Conservation (phyloP, 2,888 invertebrate species). For the Philereme transversata region DNA sequence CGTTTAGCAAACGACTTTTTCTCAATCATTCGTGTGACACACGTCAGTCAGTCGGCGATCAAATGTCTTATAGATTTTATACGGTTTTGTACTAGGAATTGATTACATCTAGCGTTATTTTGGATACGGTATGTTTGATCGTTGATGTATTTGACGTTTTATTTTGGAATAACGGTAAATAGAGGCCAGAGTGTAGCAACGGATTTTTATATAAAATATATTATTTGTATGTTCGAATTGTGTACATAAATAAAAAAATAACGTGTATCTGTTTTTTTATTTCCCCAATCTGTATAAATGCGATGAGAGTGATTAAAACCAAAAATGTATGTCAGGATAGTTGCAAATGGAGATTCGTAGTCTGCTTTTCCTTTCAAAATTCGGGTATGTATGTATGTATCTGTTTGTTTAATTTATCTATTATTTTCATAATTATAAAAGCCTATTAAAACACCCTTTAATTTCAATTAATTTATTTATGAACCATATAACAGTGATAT, state of each 20-base stretch:
- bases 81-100: slow-evolving; percentile 29
- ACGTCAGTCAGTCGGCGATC: slow-evolving; percentile 7
- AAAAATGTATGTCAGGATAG: too few species aligned
- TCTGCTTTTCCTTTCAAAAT: too few species aligned
- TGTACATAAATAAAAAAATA: slow-evolving; percentile 70
- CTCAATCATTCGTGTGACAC: slow-evolving; percentile 28
- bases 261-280: slow-evolving; percentile 43
- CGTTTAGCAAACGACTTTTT: slow-evolving; percentile 32
- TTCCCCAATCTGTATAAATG: too few species aligned
- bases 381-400: too few species aligned
- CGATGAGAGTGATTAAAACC: too few species aligned
- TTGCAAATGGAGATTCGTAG: too few species aligned
- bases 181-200: slow-evolving; percentile 40
- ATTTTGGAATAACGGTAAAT: background rate
- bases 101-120: slow-evolving; percentile 4
- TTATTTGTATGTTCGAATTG: slow-evolving; percentile 55
- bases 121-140: slow-evolving; percentile 2
- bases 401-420: background rate
- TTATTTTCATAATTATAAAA: background rate
- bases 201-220: slow-evolving; percentile 58
- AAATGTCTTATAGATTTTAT: slow-evolving; percentile 25
- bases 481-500: too few species aligned
- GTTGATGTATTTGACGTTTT: slow-evolving; percentile 9
- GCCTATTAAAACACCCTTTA: too few species aligned
- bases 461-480: too few species aligned